Conservation (phyloP, 2,888 invertebrate genomes). For the Caenorhabditis virilis region DNA sequence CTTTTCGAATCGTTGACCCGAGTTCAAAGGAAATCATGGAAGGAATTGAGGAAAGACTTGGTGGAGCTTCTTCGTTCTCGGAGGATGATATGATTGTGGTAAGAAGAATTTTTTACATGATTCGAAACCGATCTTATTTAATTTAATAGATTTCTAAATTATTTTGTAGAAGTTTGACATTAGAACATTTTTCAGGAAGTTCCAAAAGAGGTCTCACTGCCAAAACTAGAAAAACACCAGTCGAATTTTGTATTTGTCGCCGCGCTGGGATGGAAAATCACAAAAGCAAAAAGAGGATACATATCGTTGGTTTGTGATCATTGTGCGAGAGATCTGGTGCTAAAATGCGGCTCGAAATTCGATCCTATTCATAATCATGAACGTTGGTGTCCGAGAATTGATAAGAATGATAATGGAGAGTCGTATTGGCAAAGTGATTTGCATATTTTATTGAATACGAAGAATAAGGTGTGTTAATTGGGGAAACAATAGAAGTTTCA, state of each 20-base stretch:
- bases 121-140: too few species aligned
- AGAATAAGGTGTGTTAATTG: constrained; percentile 8
- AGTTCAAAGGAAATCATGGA: constrained; percentile 25
- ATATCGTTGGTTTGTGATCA: constrained; percentile 20
- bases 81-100: constrained; percentile 18
- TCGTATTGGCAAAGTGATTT: constrained; percentile 32
- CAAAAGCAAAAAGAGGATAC: constrained; percentile 17
- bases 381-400: constrained; percentile 39
- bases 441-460: constrained; percentile 27
- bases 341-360: constrained; percentile 18
- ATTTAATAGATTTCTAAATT: background rate
- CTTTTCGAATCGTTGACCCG: constrained; percentile 19
- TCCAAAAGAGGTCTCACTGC: constrained; percentile 14
- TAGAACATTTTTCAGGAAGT: constrained; percentile 26
- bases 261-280: constrained; percentile 27
- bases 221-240: constrained; percentile 12
- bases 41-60: constrained; percentile 18
- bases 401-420: constrained; percentile 31
- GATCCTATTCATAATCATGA: constrained; percentile 38
- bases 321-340: constrained; percentile 31
- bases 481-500: background rate
- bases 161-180: too few species aligned
- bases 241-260: constrained; percentile 18
- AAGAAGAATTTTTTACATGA: background rate
- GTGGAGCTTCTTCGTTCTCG: constrained; percentile 3